Conservation (phyloP, 1,140 invertebrate genomes). For the Periplaneta americana region DNA sequence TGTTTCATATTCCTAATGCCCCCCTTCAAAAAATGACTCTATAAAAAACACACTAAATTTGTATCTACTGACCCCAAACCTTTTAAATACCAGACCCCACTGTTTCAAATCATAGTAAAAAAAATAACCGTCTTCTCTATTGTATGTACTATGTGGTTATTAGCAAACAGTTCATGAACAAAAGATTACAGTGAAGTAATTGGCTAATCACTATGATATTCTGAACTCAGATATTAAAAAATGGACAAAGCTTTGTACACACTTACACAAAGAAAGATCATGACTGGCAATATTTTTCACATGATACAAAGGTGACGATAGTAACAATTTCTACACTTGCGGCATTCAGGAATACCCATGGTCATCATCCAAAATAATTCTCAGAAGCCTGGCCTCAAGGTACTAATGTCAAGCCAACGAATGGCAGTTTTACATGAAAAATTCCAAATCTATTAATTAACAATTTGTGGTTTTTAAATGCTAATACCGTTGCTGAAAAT, state of each 20-base stretch:
- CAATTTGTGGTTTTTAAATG: not conserved
- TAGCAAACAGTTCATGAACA: not conserved
- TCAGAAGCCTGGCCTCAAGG: not conserved
- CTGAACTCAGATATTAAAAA: not conserved
- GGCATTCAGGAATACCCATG: not conserved
- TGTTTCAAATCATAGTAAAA: not conserved
- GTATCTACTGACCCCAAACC: not conserved
- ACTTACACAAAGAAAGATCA: not conserved
- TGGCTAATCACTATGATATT: no score
- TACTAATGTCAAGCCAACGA: not conserved
- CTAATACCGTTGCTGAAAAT: not conserved
- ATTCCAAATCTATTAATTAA: not conserved
- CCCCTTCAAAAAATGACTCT: not conserved
- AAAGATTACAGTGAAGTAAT: no score
- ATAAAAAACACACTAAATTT: not conserved
- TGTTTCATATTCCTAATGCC: no score
- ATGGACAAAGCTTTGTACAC: conserved; percentile 2
- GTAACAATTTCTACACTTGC: not conserved
- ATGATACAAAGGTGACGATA: not conserved
- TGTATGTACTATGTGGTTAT: not conserved
- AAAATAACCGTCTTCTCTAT: not conserved
- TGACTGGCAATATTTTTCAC: not conserved
- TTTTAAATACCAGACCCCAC: not conserved
- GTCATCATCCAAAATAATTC: not conserved
- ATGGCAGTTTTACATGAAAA: not conserved